Base-by-base conservation (phyloP, 1,140 invertebrate species). In the Rhopalosiphum maidis region DNA sequence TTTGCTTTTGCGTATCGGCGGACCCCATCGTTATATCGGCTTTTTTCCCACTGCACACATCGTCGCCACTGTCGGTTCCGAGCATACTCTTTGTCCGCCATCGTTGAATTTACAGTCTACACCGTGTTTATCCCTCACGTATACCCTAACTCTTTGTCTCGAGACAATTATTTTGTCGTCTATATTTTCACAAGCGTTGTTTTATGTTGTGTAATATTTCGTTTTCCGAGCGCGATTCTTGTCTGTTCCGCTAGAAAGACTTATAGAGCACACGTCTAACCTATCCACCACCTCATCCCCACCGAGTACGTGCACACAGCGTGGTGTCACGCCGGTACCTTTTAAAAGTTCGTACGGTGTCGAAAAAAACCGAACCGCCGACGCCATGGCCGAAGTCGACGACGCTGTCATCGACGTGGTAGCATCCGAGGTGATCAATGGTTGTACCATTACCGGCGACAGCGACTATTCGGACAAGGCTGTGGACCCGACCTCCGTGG, bases 401-500 rank as follows among this genome's bases (percentile, higher is more conserved):
- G 91, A 93, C 23, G 82, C 91, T 15, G 91, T 86, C 35, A 93
- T 93, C 35, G 91, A 93, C 91, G 91, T 93, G 23, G 91, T 93
- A 83, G 82, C 91, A 46, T 93, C 91, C 77, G 91, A 93, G 43
- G 91, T 54, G 77, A 21, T 93, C 37, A 93, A 93, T 15, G 91
- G 91, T 0, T 93, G 91, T 25, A 85, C 48, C 43, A 93, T 93
- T 37, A 93, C 91, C 91, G 91, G 91, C 22, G 91, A 93, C 77
- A 93, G 91, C 82, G 91, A 93, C 48, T 93, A 93, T 54, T 93
- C 91, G 23, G 93, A 90, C 68, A 93, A 94, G 43, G 82, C 93
- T 18, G 94, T 54, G 7, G 94, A 93, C 25, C 93, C 91, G 18
- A 91, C 91, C 8, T 90, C 93, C 35, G 93, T 92, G 77, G 94